Evolutionary conservation across 2,888 invertebrate genomes (phyloP), one percentile per base, ranked within the genome.

Genomic region (Catocala nupta): DNA sequence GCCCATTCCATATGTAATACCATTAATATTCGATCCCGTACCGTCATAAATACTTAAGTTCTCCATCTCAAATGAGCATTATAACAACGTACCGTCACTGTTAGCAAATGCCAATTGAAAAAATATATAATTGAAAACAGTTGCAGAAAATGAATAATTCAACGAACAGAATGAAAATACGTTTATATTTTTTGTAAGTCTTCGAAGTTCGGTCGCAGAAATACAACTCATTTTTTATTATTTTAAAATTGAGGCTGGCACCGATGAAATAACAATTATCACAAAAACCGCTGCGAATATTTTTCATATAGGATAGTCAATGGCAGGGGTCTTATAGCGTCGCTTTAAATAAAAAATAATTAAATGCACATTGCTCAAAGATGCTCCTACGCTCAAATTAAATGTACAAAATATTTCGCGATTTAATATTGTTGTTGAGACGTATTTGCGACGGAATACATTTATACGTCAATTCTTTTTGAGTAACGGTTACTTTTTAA

Each of bases 1-100:
- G 34, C 5, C 53, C 50, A 11, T 11, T 69, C 34, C 60, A 65
- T 70, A 70, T 66, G 60, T 45, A 75, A 55, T 43, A 33, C 8
- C 0, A 54, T 57, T 44, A 25, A 53, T 52, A 49, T 58, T 33
- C 48, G 25, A 9, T 42, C 48, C 8, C 12, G 9, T 39, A 49
- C 9, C 6, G 9, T 59, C 47, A 44, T 16, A 43, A 45, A 59
- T 47, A 16, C 42, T 36, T 47, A 16, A 12, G 8, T 16, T 56
- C 39, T 33, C 50, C n/a, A 48, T 60, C 7, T 48, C 53, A 49
- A 55, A 33, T 62, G 44, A 55, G 53, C 53, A 62, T 42, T 16
- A 34, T 54, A 60, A 51, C 55, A 51, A 16, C 34, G 34, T 48
- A 39, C 11, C 52, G 33, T 61, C 48, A 54, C 36, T 55, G 57